Conservation (phyloP, 2,888 invertebrate genomes). For the Andrena haemorrhoa region DNA sequence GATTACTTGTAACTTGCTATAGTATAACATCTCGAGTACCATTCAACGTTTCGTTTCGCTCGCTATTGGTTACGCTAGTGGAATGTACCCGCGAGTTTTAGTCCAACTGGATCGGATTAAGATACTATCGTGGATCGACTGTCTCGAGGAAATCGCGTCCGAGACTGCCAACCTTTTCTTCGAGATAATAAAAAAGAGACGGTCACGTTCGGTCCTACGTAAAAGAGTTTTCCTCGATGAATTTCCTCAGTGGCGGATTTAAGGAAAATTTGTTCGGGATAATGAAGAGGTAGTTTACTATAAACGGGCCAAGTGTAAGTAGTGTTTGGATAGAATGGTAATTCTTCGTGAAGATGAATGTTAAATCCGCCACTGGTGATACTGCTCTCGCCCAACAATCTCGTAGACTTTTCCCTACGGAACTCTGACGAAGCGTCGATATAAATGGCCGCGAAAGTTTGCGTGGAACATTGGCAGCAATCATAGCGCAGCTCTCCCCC, state of each 20-base stretch:
- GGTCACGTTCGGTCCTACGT: neutral
- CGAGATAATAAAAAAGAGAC: neutral
- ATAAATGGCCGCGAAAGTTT: conserved; percentile 20
- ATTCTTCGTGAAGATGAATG: too few species aligned
- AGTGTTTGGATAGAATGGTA: too few species aligned
- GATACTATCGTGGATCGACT: conserved; percentile 48
- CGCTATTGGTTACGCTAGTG: conserved; percentile 63
- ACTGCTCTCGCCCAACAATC: neutral
- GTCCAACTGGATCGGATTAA: conserved; percentile 68
- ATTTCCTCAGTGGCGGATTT: neutral
- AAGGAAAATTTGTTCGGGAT: too few species aligned
- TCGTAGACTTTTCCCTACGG: neutral
- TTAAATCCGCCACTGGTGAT: too few species aligned
- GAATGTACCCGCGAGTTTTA: conserved; percentile 64
- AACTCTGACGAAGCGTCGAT: neutral
- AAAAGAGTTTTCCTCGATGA: neutral
- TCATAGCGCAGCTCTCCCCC: conserved; percentile 34
- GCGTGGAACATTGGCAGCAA: conserved; percentile 41
- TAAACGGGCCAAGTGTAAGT: too few species aligned
- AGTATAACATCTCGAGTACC: conserved; percentile 27
- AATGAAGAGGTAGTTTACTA: too few species aligned
- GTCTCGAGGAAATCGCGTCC: conserved; percentile 13
- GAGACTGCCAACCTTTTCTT: conserved; percentile 8
- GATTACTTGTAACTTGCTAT: conserved; percentile 29
- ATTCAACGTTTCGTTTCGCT: conserved; percentile 32